Evolutionary conservation across 1,140 invertebrate genomes (phyloP).

Genomic region (Diorhabda carinulata): DNA sequence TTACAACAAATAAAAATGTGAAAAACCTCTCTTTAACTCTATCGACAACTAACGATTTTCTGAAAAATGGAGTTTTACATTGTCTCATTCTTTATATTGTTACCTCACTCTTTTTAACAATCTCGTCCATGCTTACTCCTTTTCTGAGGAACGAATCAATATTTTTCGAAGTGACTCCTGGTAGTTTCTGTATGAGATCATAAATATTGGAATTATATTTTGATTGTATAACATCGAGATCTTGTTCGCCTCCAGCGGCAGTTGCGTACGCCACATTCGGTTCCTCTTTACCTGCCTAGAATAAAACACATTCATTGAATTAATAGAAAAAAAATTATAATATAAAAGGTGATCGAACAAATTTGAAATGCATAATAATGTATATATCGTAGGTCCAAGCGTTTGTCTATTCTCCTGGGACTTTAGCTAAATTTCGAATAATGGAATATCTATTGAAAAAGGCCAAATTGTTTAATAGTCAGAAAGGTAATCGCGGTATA

Average conservation of each 20-base stretch:
- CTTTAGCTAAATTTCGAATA: too few species aligned
- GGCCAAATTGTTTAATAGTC: too few species aligned
- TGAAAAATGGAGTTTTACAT: too few species aligned
- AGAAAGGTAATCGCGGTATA: too few species aligned
- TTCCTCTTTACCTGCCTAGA: slow-evolving; percentile 69
- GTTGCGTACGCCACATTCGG: slow-evolving; percentile 68
- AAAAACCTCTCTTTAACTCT: too few species aligned
- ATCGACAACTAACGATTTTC: too few species aligned
- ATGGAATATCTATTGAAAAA: too few species aligned
- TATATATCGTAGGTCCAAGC: too few species aligned
- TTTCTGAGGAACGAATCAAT: slow-evolving; percentile 73
- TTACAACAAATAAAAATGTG: too few species aligned
- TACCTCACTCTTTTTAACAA: slow-evolving; percentile 58
- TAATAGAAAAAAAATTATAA: neutral
- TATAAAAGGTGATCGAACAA: too few species aligned
- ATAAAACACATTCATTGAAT: slow-evolving; percentile 15
- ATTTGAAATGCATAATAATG: too few species aligned
- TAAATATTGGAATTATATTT: slow-evolving; percentile 73
- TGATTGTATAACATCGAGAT: slow-evolving; percentile 56
- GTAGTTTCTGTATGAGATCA: slow-evolving; percentile 87
- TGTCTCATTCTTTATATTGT: neutral
- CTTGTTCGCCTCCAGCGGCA: slow-evolving; percentile 61
- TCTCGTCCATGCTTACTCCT: slow-evolving; percentile 68
- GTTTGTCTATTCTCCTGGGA: too few species aligned
- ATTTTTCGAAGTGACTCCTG: slow-evolving; percentile 87